Evolutionary conservation across 2,888 invertebrate species (phyloP), one percentile per base, ranked within the genome.

Genomic region (Patella pellucida): DNA sequence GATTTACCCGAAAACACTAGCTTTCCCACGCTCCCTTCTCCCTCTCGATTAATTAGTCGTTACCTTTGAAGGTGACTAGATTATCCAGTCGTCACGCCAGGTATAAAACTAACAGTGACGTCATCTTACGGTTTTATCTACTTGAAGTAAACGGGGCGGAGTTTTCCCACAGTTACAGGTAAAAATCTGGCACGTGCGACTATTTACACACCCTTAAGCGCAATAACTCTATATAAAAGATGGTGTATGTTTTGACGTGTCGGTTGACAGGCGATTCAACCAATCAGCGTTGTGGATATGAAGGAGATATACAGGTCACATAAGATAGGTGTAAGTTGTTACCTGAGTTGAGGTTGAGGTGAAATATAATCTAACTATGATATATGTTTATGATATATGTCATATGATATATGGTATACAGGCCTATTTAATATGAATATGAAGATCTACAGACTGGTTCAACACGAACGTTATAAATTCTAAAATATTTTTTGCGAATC

Each of bases 81-180:
- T 23, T 23, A 62, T 23, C 62, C 23, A 11, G 62, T 62, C 62
- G 19, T 23, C 23, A 19, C 62, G 23, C 62, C 23, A 19, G 23
- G 62, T 62, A 41, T 62, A 62, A 62, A 62, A 62, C 23, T 62
- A 23, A 62, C 62, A 62, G 23, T 62, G 62, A 62, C 62, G 62
- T 62, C 62, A 62, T 23, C 19, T 62, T 62, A 23, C 62, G 62
- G 41, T 62, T 62, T 62, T 62, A 62, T 62, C n/a, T 62, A 62
- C 23, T 19, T 62, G 62, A 62, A 62, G 62, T 62, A 62, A 23
- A 62, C 62, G 62, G 62, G 62, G 62, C 62, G 62, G 62, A 62
- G 62, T 62, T 62, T 62, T 62, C 62, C 62, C 62, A 62, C 62
- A 62, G 62, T 62, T 23, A 62, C 23, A 19, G 41, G 41, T 41